A percentile compares a stretch with the other conserved stretches of the same genome.
These are phyloP conservation scores for Rhagonycha lutea DNA, from an alignment of 2,888 invertebrate genomes.

Conservation along the genomic window DNA sequence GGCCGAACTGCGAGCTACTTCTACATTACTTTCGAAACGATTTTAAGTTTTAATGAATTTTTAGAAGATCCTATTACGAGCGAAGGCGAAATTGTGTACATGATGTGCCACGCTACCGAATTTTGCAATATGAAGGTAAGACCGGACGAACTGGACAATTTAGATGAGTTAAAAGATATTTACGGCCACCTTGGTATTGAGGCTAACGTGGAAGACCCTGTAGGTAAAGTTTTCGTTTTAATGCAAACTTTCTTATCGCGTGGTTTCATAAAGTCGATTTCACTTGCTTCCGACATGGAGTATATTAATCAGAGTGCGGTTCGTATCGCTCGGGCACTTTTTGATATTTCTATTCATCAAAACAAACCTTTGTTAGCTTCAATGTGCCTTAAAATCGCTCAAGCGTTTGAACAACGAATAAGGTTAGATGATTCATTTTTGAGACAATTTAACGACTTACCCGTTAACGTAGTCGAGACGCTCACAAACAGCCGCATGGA, in stretches of 20 bases:
- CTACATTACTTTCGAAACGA: slow-evolving; percentile 95
- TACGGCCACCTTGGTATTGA: slow-evolving; percentile 79
- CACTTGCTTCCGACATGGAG: slow-evolving; percentile 84
- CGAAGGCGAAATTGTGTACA: slow-evolving; percentile 82
- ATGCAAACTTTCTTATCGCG: slow-evolving; percentile 88
- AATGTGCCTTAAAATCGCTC: slow-evolving; percentile 82
- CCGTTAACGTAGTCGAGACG: slow-evolving; percentile 78
- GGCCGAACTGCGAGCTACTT: slow-evolving; percentile 97
- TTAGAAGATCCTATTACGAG: slow-evolving; percentile 79
- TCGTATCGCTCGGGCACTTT: slow-evolving; percentile 88
- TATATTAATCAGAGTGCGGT: slow-evolving; percentile 92
- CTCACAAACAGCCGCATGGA: slow-evolving; percentile 78
- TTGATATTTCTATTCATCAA: slow-evolving; percentile 88
- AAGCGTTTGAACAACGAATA: slow-evolving; percentile 89
- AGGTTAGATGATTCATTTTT: slow-evolving; percentile 89
- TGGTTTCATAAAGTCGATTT: slow-evolving; percentile 79
- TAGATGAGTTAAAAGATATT: slow-evolving; percentile 75
- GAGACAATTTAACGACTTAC: slow-evolving; percentile 79
- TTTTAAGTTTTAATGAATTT: slow-evolving; percentile 85
- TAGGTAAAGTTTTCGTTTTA: slow-evolving; percentile 94
- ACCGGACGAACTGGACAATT: slow-evolving; percentile 92
- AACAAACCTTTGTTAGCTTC: slow-evolving; percentile 90
- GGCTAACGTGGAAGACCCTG: slow-evolving; percentile 85
- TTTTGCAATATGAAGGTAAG: slow-evolving; percentile 92
- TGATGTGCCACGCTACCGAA: slow-evolving; percentile 92